Conservation (phyloP, 2,113 vertebrate species). For the Petroica traversi region DNA sequence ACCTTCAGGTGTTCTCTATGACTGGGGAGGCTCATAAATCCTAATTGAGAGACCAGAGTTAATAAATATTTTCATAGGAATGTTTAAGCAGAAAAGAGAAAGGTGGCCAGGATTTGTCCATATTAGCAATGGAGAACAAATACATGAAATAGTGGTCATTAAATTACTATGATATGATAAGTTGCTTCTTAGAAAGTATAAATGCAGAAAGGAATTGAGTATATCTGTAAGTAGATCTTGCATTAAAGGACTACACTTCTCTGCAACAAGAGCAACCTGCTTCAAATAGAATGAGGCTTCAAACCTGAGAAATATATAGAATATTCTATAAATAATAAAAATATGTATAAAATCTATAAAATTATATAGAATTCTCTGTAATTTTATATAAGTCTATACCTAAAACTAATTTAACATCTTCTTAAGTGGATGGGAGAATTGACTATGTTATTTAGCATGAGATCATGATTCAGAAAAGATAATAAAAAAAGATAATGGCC, state of each 20-base stretch:
- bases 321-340: no score
- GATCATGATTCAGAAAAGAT: neutral
- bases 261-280: neutral
- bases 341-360: no score
- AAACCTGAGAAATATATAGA: neutral
- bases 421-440: neutral
- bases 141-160: neutral
- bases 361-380: neutral
- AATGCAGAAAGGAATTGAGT: neutral
- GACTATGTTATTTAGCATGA: neutral
- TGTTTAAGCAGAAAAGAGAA: neutral
- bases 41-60: neutral
- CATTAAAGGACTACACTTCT: neutral
- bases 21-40: neutral
- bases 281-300: neutral
- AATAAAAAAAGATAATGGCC: neutral
- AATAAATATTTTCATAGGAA: neutral
- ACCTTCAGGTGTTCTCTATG: neutral
- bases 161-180: neutral
- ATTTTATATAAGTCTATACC: neutral
- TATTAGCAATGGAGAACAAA: neutral
- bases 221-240: neutral
- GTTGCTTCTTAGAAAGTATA: neutral
- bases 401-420: neutral
- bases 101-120: fast-evolving